phyloP scores from a whole-genome alignment of 2,797 vertebrate species.

The Poeciliopsis turneri region DNA sequence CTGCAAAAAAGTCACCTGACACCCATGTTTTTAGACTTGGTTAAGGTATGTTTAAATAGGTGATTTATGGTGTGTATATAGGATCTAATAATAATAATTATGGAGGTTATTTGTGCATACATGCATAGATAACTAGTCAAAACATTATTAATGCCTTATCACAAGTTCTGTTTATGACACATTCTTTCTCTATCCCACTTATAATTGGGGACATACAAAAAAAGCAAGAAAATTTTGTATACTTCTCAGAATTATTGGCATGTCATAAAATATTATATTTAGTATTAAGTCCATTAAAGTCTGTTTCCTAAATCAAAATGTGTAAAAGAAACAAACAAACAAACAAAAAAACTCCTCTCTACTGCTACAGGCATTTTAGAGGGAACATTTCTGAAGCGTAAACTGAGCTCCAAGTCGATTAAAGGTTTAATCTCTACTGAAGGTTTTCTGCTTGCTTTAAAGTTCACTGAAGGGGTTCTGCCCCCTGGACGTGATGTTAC shows the following conservation, averaged over 20 bases:
- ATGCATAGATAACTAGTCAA: not conserved
- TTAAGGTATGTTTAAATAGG: constrained; percentile 25
- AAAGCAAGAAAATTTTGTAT: not conserved
- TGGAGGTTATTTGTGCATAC: not conserved
- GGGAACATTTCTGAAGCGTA: not conserved
- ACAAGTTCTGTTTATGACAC: not conserved
- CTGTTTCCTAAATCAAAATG: not conserved
- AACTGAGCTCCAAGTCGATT: not conserved
- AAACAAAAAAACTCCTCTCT: not conserved
- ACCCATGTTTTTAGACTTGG: not conserved
- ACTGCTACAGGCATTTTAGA: not conserved
- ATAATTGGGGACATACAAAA: not conserved
- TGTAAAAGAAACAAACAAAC: not conserved
- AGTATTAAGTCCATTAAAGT: not conserved
- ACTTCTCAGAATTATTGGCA: not conserved
- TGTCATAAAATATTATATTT: not conserved
- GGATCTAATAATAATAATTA: not conserved
- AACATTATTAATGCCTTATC: not conserved
- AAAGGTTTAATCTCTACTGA: not conserved
- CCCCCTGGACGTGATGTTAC: not conserved
- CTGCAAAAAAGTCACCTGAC: not conserved
- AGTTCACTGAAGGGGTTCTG: not conserved
- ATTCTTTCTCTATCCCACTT: not conserved
- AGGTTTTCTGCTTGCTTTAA: not conserved
- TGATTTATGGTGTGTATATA: not conserved